These are phyloP conservation scores for Heterochromis multidens DNA, from an alignment of 2,113 vertebrate species.

Conservation along the genomic window DNA sequence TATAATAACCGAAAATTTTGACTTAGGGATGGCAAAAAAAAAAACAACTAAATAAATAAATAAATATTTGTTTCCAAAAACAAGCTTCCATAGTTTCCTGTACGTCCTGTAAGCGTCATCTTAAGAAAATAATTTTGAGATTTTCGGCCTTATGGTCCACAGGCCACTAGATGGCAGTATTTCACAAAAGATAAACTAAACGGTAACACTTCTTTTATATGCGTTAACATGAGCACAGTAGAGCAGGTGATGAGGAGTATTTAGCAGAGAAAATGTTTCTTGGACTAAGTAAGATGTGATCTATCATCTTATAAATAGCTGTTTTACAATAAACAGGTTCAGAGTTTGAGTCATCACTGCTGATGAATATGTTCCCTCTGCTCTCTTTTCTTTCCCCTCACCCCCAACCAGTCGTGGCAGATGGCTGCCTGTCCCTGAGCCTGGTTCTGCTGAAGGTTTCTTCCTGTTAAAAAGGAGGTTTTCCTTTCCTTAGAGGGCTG, in stretches of 20 bases:
- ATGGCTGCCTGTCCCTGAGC: neutral
- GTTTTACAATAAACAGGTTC: neutral
- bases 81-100: neutral
- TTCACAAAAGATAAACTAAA: neutral
- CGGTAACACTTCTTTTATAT: neutral
- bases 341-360: neutral
- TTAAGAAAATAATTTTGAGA: neutral
- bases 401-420: neutral
- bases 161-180: conserved; percentile 28
- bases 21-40: accelerated
- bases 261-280: neutral
- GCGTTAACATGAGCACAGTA: neutral
- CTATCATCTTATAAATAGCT: neutral
- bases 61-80: neutral
- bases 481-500: neutral
- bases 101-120: neutral
- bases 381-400: neutral
- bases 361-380: neutral
- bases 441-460: neutral
- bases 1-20: neutral
- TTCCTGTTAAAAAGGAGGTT: neutral
- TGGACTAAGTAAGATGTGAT: neutral
- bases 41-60: neutral
- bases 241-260: too few species aligned
- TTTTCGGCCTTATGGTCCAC: neutral